Percentiles rank a stretch among this genome's conserved stretches.
Evolutionary conservation across 2,888 invertebrate genomes (phyloP).

Genomic region (Pemphredon lugubris): DNA sequence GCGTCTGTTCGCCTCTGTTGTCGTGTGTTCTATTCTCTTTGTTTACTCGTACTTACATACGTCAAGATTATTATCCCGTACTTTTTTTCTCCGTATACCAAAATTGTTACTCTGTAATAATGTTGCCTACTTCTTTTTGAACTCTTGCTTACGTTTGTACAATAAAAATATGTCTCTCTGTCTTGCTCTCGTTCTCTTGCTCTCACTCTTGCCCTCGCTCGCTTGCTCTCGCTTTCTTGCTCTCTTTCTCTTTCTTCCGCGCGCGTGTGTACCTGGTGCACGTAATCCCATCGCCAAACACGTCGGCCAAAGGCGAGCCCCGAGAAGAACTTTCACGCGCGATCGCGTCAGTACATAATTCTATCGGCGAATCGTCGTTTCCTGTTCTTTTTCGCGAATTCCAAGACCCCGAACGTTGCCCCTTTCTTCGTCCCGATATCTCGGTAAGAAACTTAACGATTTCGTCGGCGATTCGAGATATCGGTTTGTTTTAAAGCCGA

Average conservation of each 20-base stretch:
- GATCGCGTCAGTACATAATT: constrained; percentile 10
- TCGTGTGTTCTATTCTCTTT: too few relatives aligned
- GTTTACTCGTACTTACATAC: too few relatives aligned
- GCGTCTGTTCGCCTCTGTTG: too few relatives aligned
- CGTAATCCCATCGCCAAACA: constrained; percentile 41
- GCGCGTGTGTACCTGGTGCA: constrained; percentile 1
- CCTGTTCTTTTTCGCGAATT: constrained; percentile 10
- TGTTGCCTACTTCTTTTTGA: too few relatives aligned
- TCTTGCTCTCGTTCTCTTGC: not conserved
- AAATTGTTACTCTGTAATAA: too few relatives aligned
- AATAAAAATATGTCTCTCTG: too few relatives aligned
- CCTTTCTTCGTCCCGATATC: constrained; percentile 9
- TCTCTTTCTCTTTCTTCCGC: constrained; percentile 7
- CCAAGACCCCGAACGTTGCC: not conserved
- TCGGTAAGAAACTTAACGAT: too few relatives aligned
- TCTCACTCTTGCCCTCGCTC: constrained; percentile 1
- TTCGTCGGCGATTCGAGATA: too few relatives aligned
- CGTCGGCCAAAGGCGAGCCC: constrained; percentile 18
- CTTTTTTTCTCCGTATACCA: too few relatives aligned
- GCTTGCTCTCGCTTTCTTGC: not conserved
- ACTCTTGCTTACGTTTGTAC: too few relatives aligned
- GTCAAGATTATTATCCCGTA: too few relatives aligned
- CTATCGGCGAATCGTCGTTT: constrained; percentile 19
- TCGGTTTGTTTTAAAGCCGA: not conserved
- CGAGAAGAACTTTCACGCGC: constrained; percentile 38